A percentile compares a stretch with the other conserved stretches of the same genome.
Conservation (phyloP, 2,113 vertebrate species). For the Arothron firmamentum region DNA sequence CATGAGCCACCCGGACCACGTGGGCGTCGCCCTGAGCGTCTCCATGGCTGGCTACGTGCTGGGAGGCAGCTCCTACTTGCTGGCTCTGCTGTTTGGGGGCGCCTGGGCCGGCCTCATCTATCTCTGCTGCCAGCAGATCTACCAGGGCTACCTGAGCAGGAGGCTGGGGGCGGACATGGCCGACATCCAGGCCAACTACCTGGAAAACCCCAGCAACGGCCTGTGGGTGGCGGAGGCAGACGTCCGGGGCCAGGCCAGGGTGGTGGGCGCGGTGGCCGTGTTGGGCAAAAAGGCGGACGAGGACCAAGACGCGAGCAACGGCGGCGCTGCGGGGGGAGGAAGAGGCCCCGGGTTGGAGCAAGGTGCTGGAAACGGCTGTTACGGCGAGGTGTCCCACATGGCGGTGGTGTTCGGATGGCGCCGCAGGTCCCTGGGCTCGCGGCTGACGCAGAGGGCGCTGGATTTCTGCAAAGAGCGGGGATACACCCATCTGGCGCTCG, state of each 20-base stretch:
- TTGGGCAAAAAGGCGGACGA: slow-evolving; percentile 28
- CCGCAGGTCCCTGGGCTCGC: slow-evolving; percentile 44
- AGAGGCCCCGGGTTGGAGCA: neutral
- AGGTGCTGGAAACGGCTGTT: slow-evolving; percentile 15
- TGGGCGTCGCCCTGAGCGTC: slow-evolving; percentile 65
- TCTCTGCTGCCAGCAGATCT: slow-evolving; percentile 67
- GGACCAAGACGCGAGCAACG: slow-evolving; percentile 34
- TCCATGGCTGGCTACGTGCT: slow-evolving; percentile 69
- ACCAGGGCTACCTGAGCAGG: slow-evolving; percentile 51
- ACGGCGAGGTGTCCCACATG: slow-evolving; percentile 54
- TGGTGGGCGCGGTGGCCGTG: slow-evolving; percentile 60
- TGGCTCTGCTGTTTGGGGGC: slow-evolving; percentile 60
- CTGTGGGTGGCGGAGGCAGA: slow-evolving; percentile 71
- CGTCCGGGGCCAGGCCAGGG: slow-evolving; percentile 41
- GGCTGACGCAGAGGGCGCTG: slow-evolving; percentile 47
- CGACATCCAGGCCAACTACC: slow-evolving; percentile 60
- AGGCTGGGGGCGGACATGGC: slow-evolving; percentile 57
- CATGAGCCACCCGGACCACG: slow-evolving; percentile 67
- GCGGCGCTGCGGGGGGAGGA: slow-evolving; percentile 13
- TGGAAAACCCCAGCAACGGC: slow-evolving; percentile 55
- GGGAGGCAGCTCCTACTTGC: slow-evolving; percentile 69
- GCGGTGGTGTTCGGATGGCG: slow-evolving; percentile 49
- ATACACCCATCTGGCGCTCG: slow-evolving; percentile 38
- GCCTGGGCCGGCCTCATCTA: slow-evolving; percentile 67
- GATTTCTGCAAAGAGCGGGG: slow-evolving; percentile 67